phyloP scores from a whole-genome alignment of 2,113 vertebrate species.

The Chamaea fasciata region DNA sequence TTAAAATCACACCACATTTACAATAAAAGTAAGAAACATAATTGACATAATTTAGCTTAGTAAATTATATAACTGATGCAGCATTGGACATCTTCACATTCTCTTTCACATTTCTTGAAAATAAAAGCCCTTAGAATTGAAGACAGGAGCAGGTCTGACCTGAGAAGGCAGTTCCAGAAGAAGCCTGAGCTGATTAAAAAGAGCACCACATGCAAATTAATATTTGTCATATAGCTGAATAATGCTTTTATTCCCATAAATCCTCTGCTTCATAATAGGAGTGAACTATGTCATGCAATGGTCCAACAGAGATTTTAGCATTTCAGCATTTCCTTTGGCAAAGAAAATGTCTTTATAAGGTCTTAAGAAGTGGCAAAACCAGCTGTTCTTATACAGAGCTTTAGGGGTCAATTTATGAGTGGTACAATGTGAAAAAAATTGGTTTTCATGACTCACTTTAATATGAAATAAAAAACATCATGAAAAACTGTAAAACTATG shows the following conservation, averaged over 20 bases:
- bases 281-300: not conserved
- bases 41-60: not conserved
- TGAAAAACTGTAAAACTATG: not conserved
- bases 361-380: conserved; percentile 3
- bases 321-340: not conserved
- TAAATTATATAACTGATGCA: not conserved
- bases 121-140: not conserved
- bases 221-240: not conserved
- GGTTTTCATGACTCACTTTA: not conserved
- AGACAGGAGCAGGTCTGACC: not conserved
- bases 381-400: not conserved
- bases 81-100: not conserved
- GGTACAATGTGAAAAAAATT: not conserved
- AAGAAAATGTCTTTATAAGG: not conserved
- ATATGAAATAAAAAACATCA: not conserved
- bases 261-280: not conserved
- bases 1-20: not conserved
- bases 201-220: not conserved
- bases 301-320: not conserved
- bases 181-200: not conserved
- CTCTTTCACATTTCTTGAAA: not conserved
- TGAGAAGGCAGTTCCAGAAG: not conserved
- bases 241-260: not conserved
- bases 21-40: not conserved
- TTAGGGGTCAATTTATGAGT: not conserved